phyloP scores from a whole-genome alignment of 1,140 invertebrate species.

The Diorhabda carinulata region DNA sequence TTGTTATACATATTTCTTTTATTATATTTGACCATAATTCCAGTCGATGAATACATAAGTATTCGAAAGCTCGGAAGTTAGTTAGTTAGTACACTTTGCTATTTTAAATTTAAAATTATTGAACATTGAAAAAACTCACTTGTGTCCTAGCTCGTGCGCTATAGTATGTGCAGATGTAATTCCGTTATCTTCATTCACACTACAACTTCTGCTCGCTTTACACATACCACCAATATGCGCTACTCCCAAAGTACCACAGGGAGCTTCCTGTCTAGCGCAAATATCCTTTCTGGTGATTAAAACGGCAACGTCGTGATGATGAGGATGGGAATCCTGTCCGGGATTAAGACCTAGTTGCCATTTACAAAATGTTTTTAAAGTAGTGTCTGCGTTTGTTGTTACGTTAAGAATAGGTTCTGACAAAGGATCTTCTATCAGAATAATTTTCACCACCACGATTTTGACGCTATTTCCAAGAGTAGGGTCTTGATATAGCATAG shows the following conservation, averaged over 20 bases:
- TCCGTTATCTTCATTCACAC: slow-evolving; percentile 89
- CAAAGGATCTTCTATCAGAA: slow-evolving; percentile 66
- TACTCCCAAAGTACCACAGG: slow-evolving; percentile 79
- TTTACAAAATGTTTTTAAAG: slow-evolving; percentile 79
- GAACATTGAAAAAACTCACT: slow-evolving; percentile 60
- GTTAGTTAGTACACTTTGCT: not conserved
- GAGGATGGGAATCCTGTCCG: slow-evolving; percentile 71
- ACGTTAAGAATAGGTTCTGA: slow-evolving; percentile 70
- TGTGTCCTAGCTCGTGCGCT: slow-evolving; percentile 88
- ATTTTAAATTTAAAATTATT: not conserved
- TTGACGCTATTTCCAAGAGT: slow-evolving; percentile 87
- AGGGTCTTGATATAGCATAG: slow-evolving; percentile 78
- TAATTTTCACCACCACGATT: slow-evolving; percentile 79
- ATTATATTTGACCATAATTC: too few species aligned
- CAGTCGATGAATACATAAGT: too few species aligned
- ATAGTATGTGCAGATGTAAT: slow-evolving; percentile 89
- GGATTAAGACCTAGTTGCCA: slow-evolving; percentile 81
- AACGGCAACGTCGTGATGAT: slow-evolving; percentile 91
- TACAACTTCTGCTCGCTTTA: slow-evolving; percentile 80
- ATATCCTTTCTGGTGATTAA: slow-evolving; percentile 86
- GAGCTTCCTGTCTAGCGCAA: slow-evolving; percentile 71
- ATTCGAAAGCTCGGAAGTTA: too few species aligned
- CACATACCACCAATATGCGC: slow-evolving; percentile 90
- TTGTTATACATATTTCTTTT: too few species aligned
- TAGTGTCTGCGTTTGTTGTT: slow-evolving; percentile 75